A percentile compares a stretch with the other conserved stretches of the same genome.
phyloP scores from a whole-genome alignment of 2,888 invertebrate genomes.

The Colostygia pectinataria region DNA sequence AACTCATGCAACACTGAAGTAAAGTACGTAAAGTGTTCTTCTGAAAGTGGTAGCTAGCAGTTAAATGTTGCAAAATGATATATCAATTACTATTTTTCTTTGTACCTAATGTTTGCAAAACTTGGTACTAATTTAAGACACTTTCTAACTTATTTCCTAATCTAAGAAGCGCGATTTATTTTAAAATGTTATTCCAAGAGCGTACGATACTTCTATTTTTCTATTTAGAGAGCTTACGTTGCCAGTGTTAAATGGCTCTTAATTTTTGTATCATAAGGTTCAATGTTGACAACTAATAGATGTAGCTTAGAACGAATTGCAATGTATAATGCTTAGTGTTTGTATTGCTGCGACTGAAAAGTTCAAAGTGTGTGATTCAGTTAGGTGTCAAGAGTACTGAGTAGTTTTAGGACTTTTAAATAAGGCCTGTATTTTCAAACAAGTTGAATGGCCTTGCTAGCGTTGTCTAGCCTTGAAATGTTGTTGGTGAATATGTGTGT shows the following conservation, averaged over 20 bases:
- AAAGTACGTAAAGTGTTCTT: neutral
- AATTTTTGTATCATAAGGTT: neutral
- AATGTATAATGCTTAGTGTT: constrained; percentile 20
- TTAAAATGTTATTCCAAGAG: neutral
- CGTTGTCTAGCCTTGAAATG: no score
- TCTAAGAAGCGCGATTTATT: neutral
- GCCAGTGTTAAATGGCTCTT: neutral
- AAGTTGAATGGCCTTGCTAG: no score
- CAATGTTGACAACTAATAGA: constrained; percentile 7
- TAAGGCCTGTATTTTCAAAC: constrained; percentile 11
- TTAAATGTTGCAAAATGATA: neutral
- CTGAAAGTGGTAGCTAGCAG: neutral
- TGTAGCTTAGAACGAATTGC: constrained; percentile 18
- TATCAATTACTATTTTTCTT: no score
- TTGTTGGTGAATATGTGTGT: no score
- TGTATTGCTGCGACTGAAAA: constrained; percentile 49
- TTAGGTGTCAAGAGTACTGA: constrained; percentile 45
- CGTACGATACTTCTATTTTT: neutral
- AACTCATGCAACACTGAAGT: constrained; percentile 6
- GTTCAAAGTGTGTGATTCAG: constrained; percentile 63
- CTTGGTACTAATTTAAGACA: no score
- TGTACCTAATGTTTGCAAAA: no score
- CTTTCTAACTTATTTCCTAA: neutral
- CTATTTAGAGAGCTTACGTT: neutral
- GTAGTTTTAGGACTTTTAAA: constrained; percentile 40